phyloP scores from a whole-genome alignment of 2,888 invertebrate genomes.

The Scelioninae gen. 2 region DNA sequence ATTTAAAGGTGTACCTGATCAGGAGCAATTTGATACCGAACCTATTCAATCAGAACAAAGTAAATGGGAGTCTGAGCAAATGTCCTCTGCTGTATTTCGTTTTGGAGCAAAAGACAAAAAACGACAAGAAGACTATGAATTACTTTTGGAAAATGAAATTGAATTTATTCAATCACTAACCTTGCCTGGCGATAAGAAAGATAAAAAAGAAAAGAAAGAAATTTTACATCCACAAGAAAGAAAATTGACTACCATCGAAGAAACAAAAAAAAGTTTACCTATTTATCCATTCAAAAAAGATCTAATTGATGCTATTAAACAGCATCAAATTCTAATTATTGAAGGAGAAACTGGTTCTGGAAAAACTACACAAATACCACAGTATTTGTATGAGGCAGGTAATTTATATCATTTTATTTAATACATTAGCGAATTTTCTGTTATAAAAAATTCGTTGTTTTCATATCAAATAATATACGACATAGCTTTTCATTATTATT shows the following conservation, averaged over 20 bases:
- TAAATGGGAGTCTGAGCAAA: conserved; percentile 98
- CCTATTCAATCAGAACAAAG: conserved; percentile 89
- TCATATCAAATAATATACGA: no score
- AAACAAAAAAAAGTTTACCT: conserved; percentile 94
- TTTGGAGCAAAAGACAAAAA: conserved; percentile 94
- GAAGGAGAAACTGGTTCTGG: conserved; percentile 99
- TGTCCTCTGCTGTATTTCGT: conserved; percentile 92
- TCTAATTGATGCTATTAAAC: conserved; percentile 92
- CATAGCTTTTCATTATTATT: no score
- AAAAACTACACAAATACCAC: conserved; percentile 99
- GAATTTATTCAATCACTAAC: conserved; percentile 95
- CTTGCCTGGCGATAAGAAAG: conserved; percentile 82
- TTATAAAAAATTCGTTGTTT: no score
- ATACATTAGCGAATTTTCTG: no score
- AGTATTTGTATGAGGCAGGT: conserved; percentile 96
- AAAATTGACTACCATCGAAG: conserved; percentile 80
- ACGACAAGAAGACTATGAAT: conserved; percentile 86
- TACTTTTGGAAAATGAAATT: conserved; percentile 96
- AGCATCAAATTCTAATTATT: conserved; percentile 91
- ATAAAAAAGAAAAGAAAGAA: conserved; percentile 66
- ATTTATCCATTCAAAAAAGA: conserved; percentile 94
- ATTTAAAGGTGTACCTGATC: conserved; percentile 90
- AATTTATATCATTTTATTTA: conserved; percentile 12
- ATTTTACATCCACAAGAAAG: conserved; percentile 74
- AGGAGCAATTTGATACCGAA: conserved; percentile 80